Conservation (phyloP, 2,888 invertebrate genomes). For the Linnaemya tessellans region DNA sequence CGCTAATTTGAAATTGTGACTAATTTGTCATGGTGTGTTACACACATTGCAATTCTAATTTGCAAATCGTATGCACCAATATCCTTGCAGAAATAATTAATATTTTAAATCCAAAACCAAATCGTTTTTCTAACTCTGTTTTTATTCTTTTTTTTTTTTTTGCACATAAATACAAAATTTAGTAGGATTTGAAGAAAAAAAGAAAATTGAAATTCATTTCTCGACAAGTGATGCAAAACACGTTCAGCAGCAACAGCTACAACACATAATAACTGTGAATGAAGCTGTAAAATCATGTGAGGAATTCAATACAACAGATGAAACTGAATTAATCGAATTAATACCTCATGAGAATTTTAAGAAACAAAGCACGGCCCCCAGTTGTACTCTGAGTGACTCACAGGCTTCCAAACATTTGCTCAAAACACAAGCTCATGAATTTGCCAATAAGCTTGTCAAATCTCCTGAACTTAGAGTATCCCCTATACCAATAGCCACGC, state of each 20-base stretch:
- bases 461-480: constrained; percentile 74
- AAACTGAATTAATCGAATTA: constrained; percentile 74
- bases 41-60: too few relatives aligned
- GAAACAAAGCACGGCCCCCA: neutral
- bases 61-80: too few relatives aligned
- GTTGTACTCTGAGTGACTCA: neutral
- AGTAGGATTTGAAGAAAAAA: constrained; percentile 20
- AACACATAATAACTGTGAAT: constrained; percentile 11
- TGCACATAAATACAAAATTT: constrained; percentile 7
- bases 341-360: neutral
- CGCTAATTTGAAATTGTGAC: too few relatives aligned
- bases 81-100: too few relatives aligned
- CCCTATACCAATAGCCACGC: constrained; percentile 69
- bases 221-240: neutral
- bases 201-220: neutral
- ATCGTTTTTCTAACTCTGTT: neutral
- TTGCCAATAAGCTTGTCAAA: constrained; percentile 73
- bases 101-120: neutral
- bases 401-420: constrained; percentile 3
- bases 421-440: constrained; percentile 60
- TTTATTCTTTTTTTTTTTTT: neutral
- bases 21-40: too few relatives aligned
- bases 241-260: constrained; percentile 1
- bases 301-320: constrained; percentile 70
- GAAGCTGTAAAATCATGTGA: constrained; percentile 60